Conservation (phyloP, 2,888 invertebrate genomes). For the Leptinotarsa tumamoca region DNA sequence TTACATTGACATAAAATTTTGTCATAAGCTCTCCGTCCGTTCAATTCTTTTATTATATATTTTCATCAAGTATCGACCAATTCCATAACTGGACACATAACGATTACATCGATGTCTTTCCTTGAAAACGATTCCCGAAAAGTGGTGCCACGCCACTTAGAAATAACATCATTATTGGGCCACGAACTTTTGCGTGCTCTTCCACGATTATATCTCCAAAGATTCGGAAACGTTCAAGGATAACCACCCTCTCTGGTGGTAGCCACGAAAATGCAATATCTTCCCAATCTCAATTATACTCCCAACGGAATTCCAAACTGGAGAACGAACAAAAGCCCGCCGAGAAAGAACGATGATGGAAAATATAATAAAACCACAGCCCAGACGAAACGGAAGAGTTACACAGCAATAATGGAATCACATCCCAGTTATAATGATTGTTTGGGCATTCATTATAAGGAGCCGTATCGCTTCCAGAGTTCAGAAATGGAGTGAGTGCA, state of each 20-base stretch:
- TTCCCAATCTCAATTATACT: conserved; percentile 10
- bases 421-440: conserved; percentile 3
- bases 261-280: conserved; percentile 13
- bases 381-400: neutral
- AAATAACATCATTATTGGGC: conserved; percentile 5
- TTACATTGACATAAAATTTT: too few relatives aligned
- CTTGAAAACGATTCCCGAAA: too few relatives aligned
- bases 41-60: too few relatives aligned
- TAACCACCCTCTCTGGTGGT: neutral
- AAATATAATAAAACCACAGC: conserved; percentile 9
- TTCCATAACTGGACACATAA: too few relatives aligned
- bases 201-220: neutral
- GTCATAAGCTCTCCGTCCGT: too few relatives aligned
- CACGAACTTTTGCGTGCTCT: neutral
- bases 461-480: neutral
- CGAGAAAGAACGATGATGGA: conserved; percentile 4
- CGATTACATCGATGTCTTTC: too few relatives aligned
- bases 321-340: neutral
- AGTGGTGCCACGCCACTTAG: neutral
- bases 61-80: too few relatives aligned
- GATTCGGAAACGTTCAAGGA: neutral
- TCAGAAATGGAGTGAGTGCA: too few relatives aligned
- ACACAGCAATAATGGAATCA: conserved; percentile 3
- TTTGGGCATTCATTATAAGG: neutral
- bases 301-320: neutral